Conservation (phyloP, 2,113 vertebrate species). For the Genyomyrus donnyi region DNA sequence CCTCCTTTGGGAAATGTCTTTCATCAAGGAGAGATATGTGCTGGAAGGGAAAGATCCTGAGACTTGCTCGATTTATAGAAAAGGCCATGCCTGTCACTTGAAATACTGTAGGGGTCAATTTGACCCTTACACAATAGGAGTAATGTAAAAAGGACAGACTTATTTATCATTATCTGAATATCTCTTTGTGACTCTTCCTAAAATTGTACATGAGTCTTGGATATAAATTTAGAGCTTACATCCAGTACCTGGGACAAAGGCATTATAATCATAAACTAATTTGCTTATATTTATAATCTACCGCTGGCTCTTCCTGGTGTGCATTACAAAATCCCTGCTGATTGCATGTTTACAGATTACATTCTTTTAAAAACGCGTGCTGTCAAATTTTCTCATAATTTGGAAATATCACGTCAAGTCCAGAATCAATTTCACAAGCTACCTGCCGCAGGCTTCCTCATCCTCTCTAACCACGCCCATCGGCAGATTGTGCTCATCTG, state of each 20-base stretch:
- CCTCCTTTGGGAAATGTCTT: conserved; percentile 6
- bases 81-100: background rate
- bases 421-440: background rate
- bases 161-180: background rate
- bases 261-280: background rate
- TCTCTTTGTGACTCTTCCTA: background rate
- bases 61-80: background rate
- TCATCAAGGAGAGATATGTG: background rate
- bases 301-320: background rate
- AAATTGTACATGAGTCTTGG: background rate
- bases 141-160: background rate
- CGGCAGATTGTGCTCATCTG: background rate
- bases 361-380: background rate
- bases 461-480: background rate
- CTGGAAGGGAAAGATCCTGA: background rate
- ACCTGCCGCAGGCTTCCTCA: background rate
- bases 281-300: background rate
- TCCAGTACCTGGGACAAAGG: background rate
- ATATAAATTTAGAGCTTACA: background rate
- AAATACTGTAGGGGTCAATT: background rate
- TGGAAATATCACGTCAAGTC: background rate
- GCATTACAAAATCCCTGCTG: background rate
- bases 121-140: background rate
- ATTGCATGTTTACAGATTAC: background rate
- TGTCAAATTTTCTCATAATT: background rate